Percentiles rank a stretch among this genome's conserved stretches.
phyloP scores from a whole-genome alignment of 2,113 vertebrate species.

The Paramisgurnus dabryanus region DNA sequence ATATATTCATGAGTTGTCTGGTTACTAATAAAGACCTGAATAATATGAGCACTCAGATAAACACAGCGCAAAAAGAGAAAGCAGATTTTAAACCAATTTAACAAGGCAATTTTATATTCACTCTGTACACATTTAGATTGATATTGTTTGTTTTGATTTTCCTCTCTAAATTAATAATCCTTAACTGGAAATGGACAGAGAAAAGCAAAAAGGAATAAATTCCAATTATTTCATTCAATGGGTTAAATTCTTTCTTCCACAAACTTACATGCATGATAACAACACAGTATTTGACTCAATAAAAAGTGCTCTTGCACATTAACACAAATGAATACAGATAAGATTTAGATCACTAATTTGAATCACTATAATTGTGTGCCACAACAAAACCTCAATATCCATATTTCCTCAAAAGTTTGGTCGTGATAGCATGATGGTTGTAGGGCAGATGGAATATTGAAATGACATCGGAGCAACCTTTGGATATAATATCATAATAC shows the following conservation, averaged over 20 bases:
- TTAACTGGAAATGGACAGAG: neutral
- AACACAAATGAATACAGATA: neutral
- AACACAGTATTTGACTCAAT: neutral
- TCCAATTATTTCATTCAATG: too few relatives aligned
- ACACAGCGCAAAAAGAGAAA: neutral
- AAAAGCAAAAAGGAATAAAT: neutral
- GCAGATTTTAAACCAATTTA: neutral
- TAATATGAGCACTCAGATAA: neutral
- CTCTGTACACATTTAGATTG: neutral
- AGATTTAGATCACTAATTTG: neutral
- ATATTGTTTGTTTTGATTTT: neutral
- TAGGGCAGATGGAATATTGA: too few relatives aligned
- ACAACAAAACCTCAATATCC: too few relatives aligned
- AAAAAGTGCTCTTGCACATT: neutral
- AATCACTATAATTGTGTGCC: neutral
- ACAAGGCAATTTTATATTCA: neutral
- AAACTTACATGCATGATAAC: neutral
- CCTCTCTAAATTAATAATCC: neutral
- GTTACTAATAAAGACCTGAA: neutral
- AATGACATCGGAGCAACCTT: neutral
- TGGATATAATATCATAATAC: neutral
- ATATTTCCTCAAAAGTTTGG: too few relatives aligned
- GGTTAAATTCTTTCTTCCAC: neutral
- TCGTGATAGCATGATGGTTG: too few relatives aligned
- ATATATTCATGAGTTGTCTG: neutral